These are phyloP conservation scores for Xenopus borealis DNA, from an alignment of 2,113 vertebrate species.

Conservation along the genomic window DNA sequence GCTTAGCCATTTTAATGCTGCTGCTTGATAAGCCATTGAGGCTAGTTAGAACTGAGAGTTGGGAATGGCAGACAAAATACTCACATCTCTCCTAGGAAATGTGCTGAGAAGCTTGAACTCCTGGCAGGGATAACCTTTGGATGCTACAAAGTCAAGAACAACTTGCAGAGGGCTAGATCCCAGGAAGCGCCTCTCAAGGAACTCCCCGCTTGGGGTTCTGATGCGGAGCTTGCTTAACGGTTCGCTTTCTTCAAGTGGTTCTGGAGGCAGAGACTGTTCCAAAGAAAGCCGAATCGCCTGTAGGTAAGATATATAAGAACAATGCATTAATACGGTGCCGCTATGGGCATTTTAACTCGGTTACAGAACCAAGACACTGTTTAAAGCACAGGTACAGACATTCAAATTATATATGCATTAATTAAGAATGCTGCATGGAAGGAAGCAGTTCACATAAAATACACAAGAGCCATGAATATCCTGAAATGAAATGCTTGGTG, in stretches of 20 bases:
- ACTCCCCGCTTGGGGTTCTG: conserved; percentile 92
- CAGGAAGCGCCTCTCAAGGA: conserved; percentile 93
- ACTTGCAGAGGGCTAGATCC: conserved; percentile 92
- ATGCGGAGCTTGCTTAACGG: conserved; percentile 93
- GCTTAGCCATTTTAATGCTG: too few species aligned
- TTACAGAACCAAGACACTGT: not conserved
- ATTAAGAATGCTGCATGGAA: too few species aligned
- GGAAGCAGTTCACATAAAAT: too few species aligned
- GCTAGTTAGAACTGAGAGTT: too few species aligned
- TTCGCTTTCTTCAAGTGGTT: conserved; percentile 85
- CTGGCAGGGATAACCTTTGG: conserved; percentile 92
- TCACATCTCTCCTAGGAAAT: conserved; percentile 97
- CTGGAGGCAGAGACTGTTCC: conserved; percentile 89
- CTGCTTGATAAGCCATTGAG: too few species aligned
- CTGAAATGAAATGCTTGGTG: too few species aligned
- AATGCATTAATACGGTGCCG: conserved; percentile 23
- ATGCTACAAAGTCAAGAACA: conserved; percentile 97
- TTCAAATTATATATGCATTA: too few species aligned
- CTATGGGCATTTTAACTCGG: conserved; percentile 27
- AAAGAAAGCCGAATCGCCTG: conserved; percentile 94
- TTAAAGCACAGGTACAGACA: not conserved
- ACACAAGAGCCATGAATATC: too few species aligned
- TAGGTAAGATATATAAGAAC: conserved; percentile 7
- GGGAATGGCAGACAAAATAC: conserved; percentile 40
- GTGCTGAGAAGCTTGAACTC: conserved; percentile 98